phyloP scores from a whole-genome alignment of 2,888 invertebrate species.

The Morinoia aosen region DNA sequence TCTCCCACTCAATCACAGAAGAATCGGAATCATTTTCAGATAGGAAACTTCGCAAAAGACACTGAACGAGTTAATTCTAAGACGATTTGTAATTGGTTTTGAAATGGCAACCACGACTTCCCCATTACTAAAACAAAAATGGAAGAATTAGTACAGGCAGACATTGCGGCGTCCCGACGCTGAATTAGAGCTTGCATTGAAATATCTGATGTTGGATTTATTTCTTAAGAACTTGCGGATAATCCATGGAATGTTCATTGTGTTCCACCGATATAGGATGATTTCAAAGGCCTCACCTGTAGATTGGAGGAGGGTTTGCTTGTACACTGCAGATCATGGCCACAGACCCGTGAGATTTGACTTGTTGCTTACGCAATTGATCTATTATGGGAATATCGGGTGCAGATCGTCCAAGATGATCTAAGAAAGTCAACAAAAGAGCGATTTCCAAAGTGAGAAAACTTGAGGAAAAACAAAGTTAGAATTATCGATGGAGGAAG shows the following conservation, averaged over 20 bases:
- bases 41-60: too few species aligned
- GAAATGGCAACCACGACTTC: too few species aligned
- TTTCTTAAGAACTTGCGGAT: neutral
- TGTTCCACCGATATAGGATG: neutral
- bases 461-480: neutral
- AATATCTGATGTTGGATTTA: neutral
- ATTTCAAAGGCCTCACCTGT: slow-evolving; percentile 54
- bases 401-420: slow-evolving; percentile 49
- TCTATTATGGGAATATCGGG: slow-evolving; percentile 52
- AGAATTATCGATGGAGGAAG: neutral
- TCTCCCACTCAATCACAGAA: too few species aligned
- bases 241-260: neutral
- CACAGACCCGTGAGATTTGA: neutral
- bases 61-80: too few species aligned
- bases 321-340: slow-evolving; percentile 58
- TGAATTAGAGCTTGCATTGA: too few species aligned
- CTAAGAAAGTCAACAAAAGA: neutral
- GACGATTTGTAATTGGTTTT: too few species aligned
- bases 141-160: too few species aligned
- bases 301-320: slow-evolving; percentile 55
- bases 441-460: neutral
- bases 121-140: too few species aligned
- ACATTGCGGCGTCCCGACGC: too few species aligned
- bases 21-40: too few species aligned
- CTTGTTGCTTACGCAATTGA: slow-evolving; percentile 23